phyloP scores from a whole-genome alignment of 2,888 invertebrate species.

The Melipona beecheii region DNA sequence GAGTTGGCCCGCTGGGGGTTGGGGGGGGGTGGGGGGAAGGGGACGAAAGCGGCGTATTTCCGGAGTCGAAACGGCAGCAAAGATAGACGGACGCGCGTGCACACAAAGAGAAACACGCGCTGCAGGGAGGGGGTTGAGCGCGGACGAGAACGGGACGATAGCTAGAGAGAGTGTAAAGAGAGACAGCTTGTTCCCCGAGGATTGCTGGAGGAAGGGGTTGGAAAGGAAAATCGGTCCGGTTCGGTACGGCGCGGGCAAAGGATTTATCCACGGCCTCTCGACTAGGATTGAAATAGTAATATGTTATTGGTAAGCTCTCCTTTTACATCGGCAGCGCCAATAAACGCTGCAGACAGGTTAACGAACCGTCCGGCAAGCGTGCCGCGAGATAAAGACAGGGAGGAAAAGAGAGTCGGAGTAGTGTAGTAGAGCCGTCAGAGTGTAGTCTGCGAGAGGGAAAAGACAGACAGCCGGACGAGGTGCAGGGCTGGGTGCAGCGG shows the following conservation, averaged over 20 bases:
- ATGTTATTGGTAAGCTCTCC: conserved; percentile 80
- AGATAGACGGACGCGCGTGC: conserved; percentile 47
- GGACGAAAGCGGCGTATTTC: conserved; percentile 18
- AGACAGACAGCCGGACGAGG: conserved; percentile 49
- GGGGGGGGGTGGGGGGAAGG: too few relatives aligned
- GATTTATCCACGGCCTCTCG: conserved; percentile 68
- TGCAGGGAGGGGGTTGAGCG: neutral
- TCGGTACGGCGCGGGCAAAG: conserved; percentile 61
- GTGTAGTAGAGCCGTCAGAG: conserved; percentile 5
- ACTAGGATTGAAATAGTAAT: conserved; percentile 80
- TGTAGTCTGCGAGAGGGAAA: conserved; percentile 6
- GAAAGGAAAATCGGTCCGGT: conserved; percentile 33
- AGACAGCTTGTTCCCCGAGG: neutral
- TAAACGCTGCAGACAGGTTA: conserved; percentile 83
- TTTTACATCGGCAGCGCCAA: conserved; percentile 79
- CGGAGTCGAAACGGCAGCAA: conserved; percentile 34
- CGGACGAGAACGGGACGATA: conserved; percentile 15
- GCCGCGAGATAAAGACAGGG: conserved; percentile 44
- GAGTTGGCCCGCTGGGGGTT: neutral
- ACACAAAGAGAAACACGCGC: conserved; percentile 24
- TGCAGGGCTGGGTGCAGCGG: conserved; percentile 17
- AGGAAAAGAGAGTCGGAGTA: neutral
- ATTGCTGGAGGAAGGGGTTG: neutral
- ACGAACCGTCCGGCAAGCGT: conserved; percentile 77
- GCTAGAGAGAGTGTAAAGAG: neutral